These are phyloP conservation scores for Pseudochromis fuscus DNA, from an alignment of 2,797 vertebrate genomes.

Conservation along the genomic window DNA sequence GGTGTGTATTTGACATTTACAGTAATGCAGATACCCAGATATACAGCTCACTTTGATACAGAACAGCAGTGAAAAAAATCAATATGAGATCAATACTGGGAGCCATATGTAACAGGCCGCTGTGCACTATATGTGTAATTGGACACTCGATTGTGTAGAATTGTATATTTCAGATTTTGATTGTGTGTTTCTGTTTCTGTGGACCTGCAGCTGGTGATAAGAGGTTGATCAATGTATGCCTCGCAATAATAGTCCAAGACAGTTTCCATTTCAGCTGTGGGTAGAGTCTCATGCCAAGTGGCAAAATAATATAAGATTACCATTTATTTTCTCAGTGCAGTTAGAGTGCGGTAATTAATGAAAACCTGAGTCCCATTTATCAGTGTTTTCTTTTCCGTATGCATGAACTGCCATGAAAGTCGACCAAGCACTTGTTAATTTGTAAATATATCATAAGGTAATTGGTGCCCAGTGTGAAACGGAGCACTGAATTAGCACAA, in stretches of 20 bases:
- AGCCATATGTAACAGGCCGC: slow-evolving; percentile 12
- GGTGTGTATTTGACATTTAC: slow-evolving; percentile 10
- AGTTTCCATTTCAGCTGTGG: slow-evolving; percentile 48
- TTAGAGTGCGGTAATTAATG: slow-evolving; percentile 59
- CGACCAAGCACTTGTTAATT: slow-evolving; percentile 60
- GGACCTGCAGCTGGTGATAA: slow-evolving; percentile 51
- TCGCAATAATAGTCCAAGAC: slow-evolving; percentile 34
- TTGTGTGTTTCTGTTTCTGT: slow-evolving; percentile 21
- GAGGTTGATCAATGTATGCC: slow-evolving; percentile 45
- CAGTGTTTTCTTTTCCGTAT: slow-evolving; percentile 40
- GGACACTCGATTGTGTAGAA: too few relatives aligned
- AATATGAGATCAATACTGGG: slow-evolving; percentile 40
- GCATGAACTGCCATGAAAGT: slow-evolving; percentile 39
- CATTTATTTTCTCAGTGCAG: slow-evolving; percentile 62
- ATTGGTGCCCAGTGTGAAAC: slow-evolving; percentile 56
- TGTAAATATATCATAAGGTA: slow-evolving; percentile 61
- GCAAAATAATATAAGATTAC: slow-evolving; percentile 58
- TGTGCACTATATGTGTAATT: slow-evolving; percentile 27
- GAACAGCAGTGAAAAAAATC: slow-evolving; percentile 40
- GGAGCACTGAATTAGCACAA: slow-evolving; percentile 18
- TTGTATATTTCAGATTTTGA: too few relatives aligned
- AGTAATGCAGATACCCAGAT: slow-evolving; percentile 13
- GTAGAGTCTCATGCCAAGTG: slow-evolving; percentile 48
- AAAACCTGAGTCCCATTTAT: slow-evolving; percentile 56
- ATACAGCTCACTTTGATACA: slow-evolving; percentile 1